Evolutionary conservation across 2,888 invertebrate species (phyloP), one percentile per base, ranked within the genome.

Genomic region (Yponomeuta cagnagella): DNA sequence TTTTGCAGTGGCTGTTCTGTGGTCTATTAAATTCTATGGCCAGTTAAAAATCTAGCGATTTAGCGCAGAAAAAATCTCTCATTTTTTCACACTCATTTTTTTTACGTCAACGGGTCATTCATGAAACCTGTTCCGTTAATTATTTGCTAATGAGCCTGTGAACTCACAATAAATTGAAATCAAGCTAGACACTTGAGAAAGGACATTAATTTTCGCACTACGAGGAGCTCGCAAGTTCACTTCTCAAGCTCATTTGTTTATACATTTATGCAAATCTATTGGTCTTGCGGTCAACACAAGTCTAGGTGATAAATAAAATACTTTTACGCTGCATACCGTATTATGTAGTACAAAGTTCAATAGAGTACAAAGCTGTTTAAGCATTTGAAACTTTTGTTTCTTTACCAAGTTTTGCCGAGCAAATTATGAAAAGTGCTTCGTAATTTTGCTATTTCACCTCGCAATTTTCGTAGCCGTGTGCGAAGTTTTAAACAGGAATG

Each of bases 1-100:
- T 84, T 83, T 84, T 83, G 74, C 43, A 48, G 31, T 43, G 31
- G 9, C 37, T 15, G 31, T 66, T 43, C 33, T 68, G 68, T 48
- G 68, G 68, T 48, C 23, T 10, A 23, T 48, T 68, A 67, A 68
- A 43, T 5, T 67, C 37, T 67, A 43, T 64, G 31, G 64, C n/a
- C 64, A 64, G 31, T 64, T 30, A 4, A 23, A 30, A 31, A 65
- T 43, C 15, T 58, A 15, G 4, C 15, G 15, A 58, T 12, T 58
- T 15, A 8, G 6, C 15, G 12, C 12, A 15, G 6, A 30, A 64
- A 30, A 30, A 5, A 30, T 64, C 64, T 64, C 2, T 30, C 8
- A 10, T 30, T 64, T 64, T 23, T 64, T 64, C 64, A 4, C 15
- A 15, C 15, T 15, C 15, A 23, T 23, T 23, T 23, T 23, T 23